Base-by-base conservation (phyloP, 2,797 vertebrate genomes). In the Gobionotothen gibberifrons region DNA sequence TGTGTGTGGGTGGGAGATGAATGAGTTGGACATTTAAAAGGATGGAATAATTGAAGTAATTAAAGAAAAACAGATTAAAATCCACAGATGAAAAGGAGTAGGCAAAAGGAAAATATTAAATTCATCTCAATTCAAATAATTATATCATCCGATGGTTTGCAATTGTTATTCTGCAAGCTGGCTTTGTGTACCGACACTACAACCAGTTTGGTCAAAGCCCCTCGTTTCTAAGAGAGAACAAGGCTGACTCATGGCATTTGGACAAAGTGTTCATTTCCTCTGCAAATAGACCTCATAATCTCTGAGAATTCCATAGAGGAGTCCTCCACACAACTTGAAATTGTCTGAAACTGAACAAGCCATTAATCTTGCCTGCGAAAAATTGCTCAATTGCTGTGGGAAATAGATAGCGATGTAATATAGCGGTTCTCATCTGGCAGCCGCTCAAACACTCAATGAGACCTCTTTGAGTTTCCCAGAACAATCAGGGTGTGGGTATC, bases 351-450 rank as follows among this genome's bases (percentile, higher is more conserved):
- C 56, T 65, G 69, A 87, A 82, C 71, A 53, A 78, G 75, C 77
- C 74, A 81, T 91, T 90, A 82, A 90, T 91, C 83, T 89, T 70
- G 56, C 84, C 76, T 79, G 83, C 78, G 79, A 91, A 90, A 91
- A 80, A 89, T 62, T 82, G 71, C 78, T 72, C 59, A 74, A 89
- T 85, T 74, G 78, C 89, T 86, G 81, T 89, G 89, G 87, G 90
- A 92, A 88, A 86, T 61, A 74, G 89, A 89, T 76, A 86, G 84
- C 89, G 81, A 86, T 83, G 82, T 89, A 89, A 89, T 85, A 83
- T 76, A 74, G 81, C 79, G 62, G 15, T 70, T 75, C 52, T 83
- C 75, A 76, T 89, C 83, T 84, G 79, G 82, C 89, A 52, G 72
- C 59, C 26, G 83, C 81, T 89, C 86, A 84, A 87, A 89, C 68